These are phyloP conservation scores for Smutsia gigantea DNA, from an alignment of 2,797 vertebrate genomes.

Conservation along the genomic window DNA sequence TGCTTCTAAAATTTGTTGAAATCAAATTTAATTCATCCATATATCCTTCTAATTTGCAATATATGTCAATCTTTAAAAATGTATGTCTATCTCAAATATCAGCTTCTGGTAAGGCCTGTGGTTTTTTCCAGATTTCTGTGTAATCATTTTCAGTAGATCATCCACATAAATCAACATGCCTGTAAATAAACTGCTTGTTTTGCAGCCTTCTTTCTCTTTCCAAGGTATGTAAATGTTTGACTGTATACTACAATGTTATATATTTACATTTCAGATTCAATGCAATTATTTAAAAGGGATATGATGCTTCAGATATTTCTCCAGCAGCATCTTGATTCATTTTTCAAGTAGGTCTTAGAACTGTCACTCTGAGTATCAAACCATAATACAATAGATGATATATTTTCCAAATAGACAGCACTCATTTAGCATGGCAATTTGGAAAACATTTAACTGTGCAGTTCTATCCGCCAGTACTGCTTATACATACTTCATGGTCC, in stretches of 20 bases:
- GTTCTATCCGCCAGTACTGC: not conserved
- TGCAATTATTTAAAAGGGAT: not conserved
- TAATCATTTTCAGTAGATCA: not conserved
- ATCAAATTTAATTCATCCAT: slow-evolving; percentile 42
- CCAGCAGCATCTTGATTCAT: not conserved
- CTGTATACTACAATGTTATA: not conserved
- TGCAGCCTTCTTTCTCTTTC: not conserved
- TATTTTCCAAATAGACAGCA: not conserved
- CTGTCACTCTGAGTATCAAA: not conserved
- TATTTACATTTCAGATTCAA: not conserved
- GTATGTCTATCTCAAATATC: not conserved
- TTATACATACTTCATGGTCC: not conserved
- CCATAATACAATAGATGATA: not conserved
- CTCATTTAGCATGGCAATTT: not conserved
- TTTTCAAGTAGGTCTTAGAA: not conserved
- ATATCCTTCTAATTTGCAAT: not conserved
- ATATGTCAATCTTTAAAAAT: slow-evolving; percentile 55
- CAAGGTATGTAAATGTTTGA: not conserved
- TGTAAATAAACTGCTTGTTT: not conserved
- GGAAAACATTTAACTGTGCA: not conserved
- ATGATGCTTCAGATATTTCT: not conserved
- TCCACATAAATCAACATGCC: not conserved
- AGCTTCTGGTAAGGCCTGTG: not conserved
- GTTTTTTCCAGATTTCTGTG: slow-evolving; percentile 22
- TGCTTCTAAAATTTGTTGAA: slow-evolving; percentile 41